phyloP scores from a whole-genome alignment of 2,888 invertebrate species.

The Pilophorus perplexus region DNA sequence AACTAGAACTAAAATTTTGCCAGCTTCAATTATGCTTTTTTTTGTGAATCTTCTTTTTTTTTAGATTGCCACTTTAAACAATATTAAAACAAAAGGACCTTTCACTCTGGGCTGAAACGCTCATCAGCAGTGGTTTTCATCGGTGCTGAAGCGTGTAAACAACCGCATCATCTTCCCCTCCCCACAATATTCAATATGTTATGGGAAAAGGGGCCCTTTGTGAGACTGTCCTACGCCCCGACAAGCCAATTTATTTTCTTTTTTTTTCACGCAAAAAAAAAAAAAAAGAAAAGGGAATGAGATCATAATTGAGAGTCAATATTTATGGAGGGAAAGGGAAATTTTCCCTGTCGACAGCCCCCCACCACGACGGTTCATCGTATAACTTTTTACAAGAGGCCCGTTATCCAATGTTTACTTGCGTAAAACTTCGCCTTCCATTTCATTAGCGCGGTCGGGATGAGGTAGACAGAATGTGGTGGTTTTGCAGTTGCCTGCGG shows the following conservation, averaged over 20 bases:
- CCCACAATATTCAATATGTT: constrained; percentile 39
- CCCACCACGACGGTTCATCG: not conserved
- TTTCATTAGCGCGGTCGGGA: constrained; percentile 27
- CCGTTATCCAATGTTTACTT: constrained; percentile 24
- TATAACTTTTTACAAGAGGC: constrained; percentile 34
- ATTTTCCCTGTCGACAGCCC: constrained; percentile 5
- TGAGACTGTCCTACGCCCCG: constrained; percentile 26
- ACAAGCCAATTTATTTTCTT: constrained; percentile 39
- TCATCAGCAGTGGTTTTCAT: too few species aligned
- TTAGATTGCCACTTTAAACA: too few species aligned
- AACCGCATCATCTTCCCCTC: not conserved
- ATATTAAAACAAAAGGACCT: too few species aligned
- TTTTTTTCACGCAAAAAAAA: constrained; percentile 31
- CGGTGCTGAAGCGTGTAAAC: constrained; percentile 29
- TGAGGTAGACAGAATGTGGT: too few species aligned
- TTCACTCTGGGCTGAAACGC: too few species aligned
- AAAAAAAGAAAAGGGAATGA: too few species aligned
- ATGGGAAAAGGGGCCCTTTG: constrained; percentile 24
- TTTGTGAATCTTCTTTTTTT: too few species aligned
- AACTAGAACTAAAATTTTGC: too few species aligned
- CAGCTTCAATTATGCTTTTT: too few species aligned
- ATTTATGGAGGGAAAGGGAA: constrained; percentile 33
- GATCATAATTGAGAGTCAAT: constrained; percentile 37
- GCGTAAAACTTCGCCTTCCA: constrained; percentile 8
- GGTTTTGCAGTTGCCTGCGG: too few species aligned